Percentiles rank a stretch among this genome's conserved stretches.
Conservation (phyloP, 2,888 invertebrate genomes). For the Volucella inanis region DNA sequence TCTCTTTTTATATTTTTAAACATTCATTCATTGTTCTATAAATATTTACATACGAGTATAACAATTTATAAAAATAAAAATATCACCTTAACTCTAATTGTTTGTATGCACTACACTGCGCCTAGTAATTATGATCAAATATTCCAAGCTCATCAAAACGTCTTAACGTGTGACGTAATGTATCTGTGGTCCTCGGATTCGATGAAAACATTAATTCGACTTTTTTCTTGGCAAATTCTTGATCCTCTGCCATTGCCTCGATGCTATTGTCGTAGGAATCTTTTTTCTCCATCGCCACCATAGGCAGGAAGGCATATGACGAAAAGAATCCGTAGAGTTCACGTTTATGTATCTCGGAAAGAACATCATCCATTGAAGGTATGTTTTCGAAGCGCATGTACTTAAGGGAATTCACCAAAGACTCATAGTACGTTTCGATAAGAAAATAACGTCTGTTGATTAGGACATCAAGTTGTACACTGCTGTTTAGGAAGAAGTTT, state of each 20-base stretch:
- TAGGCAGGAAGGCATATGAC: constrained; percentile 81
- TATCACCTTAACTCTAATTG: constrained; percentile 5
- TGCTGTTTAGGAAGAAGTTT: constrained; percentile 83
- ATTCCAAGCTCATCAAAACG: constrained; percentile 81
- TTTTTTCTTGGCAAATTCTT: constrained; percentile 80
- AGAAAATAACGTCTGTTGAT: constrained; percentile 79
- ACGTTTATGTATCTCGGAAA: constrained; percentile 78
- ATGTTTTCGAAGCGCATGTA: constrained; percentile 77
- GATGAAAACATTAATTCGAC: constrained; percentile 81
- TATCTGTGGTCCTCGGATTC: constrained; percentile 80
- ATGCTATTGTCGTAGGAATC: constrained; percentile 81
- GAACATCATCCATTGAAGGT: constrained; percentile 79
- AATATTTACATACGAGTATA: constrained; percentile 54
- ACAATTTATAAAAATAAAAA: constrained; percentile 1
- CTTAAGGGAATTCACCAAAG: constrained; percentile 78
- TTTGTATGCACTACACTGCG: neutral
- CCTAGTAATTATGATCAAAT: constrained; percentile 77
- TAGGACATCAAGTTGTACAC: constrained; percentile 80
- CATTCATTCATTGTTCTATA: constrained; percentile 34
- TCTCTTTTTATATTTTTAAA: constrained; percentile 21
- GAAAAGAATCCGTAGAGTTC: constrained; percentile 82
- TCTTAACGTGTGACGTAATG: constrained; percentile 79
- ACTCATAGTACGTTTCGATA: constrained; percentile 79
- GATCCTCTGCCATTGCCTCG: constrained; percentile 79
- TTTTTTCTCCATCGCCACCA: constrained; percentile 82